Conservation (phyloP, 2,888 invertebrate genomes). For the Eilema depressum region DNA sequence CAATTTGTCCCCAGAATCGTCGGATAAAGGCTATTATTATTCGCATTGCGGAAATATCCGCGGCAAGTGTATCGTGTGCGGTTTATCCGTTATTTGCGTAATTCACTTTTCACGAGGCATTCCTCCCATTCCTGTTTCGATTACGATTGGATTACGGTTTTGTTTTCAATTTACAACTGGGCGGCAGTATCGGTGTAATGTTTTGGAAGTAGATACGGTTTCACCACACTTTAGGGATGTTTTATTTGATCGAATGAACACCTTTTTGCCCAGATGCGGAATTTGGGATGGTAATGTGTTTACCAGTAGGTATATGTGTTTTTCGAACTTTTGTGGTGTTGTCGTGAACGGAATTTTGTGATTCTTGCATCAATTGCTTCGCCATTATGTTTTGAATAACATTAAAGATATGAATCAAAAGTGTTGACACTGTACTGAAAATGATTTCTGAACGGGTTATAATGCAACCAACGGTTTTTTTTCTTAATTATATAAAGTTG, state of each 20-base stretch:
- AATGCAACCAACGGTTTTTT: too few relatives aligned
- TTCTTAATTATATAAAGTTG: too few relatives aligned
- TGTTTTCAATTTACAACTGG: conserved; percentile 6
- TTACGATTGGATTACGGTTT: not conserved
- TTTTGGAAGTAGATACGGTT: not conserved
- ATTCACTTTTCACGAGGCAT: not conserved
- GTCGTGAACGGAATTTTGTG: not conserved
- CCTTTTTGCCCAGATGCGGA: not conserved
- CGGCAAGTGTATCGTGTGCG: not conserved
- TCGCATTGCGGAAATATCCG: not conserved
- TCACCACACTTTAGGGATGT: not conserved
- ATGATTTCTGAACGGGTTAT: too few relatives aligned
- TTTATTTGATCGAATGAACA: not conserved
- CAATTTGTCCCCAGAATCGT: not conserved
- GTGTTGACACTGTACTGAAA: too few relatives aligned
- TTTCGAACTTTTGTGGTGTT: not conserved
- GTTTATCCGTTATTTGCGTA: not conserved
- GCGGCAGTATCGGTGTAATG: not conserved
- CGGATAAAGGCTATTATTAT: not conserved
- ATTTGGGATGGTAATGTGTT: not conserved
- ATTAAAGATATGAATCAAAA: too few relatives aligned
- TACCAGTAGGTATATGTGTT: not conserved
- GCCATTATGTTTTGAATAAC: too few relatives aligned
- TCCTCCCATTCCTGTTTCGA: not conserved
- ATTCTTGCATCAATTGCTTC: not conserved